Evolutionary conservation across 2,888 invertebrate genomes (phyloP).

Genomic region (Catocala sponsa): DNA sequence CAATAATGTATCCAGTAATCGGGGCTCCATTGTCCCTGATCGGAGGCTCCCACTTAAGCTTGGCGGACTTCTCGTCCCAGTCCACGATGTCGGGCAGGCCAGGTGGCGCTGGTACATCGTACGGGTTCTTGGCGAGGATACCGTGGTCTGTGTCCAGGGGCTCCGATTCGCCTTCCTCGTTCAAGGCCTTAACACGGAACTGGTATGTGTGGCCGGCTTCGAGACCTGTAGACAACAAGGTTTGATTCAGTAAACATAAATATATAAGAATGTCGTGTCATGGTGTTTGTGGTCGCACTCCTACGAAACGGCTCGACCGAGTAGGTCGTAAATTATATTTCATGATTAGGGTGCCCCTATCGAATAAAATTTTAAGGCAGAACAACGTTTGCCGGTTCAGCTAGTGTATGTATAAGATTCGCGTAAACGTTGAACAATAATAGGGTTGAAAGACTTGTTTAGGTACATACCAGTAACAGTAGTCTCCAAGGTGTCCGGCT

Average conservation of each 20-base stretch:
- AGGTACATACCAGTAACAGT: conserved; percentile 89
- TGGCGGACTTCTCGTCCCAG: conserved; percentile 96
- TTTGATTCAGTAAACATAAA: not conserved
- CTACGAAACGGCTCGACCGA: too few relatives aligned
- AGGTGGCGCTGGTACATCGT: conserved; percentile 95
- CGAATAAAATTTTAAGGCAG: too few relatives aligned
- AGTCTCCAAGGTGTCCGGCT: conserved; percentile 94
- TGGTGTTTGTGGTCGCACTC: too few relatives aligned
- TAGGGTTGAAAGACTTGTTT: too few relatives aligned
- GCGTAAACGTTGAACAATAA: too few relatives aligned
- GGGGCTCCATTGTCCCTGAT: conserved; percentile 97
- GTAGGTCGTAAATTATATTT: too few relatives aligned
- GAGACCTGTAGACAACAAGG: conserved; percentile 88
- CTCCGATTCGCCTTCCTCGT: conserved; percentile 99
- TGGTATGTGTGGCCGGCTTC: conserved; percentile 98
- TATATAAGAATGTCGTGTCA: too few relatives aligned
- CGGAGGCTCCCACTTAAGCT: conserved; percentile 96
- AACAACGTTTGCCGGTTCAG: too few relatives aligned
- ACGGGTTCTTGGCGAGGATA: conserved; percentile 98
- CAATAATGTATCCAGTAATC: conserved; percentile 97
- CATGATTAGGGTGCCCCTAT: too few relatives aligned
- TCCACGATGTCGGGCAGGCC: conserved; percentile 97
- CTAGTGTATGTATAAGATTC: too few relatives aligned
- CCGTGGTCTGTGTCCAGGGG: conserved; percentile 96
- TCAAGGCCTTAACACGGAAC: conserved; percentile 98